Evolutionary conservation across 2,113 vertebrate species (phyloP).

Genomic region (Suncus etruscus): DNA sequence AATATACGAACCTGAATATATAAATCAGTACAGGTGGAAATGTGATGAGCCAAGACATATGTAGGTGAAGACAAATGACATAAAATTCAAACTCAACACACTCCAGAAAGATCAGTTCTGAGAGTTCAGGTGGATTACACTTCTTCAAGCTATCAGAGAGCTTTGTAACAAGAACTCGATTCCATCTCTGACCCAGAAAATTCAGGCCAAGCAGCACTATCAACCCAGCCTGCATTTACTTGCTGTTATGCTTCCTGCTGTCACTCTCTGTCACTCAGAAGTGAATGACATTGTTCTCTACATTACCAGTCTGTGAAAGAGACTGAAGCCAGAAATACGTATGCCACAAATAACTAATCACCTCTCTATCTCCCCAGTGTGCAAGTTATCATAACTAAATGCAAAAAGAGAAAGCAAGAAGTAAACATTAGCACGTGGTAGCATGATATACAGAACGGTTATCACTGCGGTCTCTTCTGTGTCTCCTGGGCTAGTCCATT

Average conservation of each 20-base stretch:
- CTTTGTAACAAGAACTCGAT: conserved; percentile 18
- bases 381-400: not conserved
- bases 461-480: not conserved
- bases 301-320: not conserved
- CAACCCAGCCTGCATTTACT: not conserved
- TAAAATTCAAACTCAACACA: conserved; percentile 20
- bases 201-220: not conserved
- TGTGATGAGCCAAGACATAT: not conserved
- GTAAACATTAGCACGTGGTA: not conserved
- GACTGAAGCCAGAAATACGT: not conserved
- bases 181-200: not conserved
- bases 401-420: conserved; percentile 5
- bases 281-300: not conserved
- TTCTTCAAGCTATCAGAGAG: conserved; percentile 8
- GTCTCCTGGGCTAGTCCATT: conserved; percentile 31
- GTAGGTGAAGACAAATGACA: not conserved
- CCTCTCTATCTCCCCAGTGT: not conserved
- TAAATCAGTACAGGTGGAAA: conserved; percentile 22
- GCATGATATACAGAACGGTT: not conserved
- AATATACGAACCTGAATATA: not conserved
- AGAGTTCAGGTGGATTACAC: not conserved
- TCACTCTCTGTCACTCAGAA: not conserved
- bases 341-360: not conserved
- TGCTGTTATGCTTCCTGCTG: not conserved
- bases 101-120: not conserved